Conservation (phyloP, 2,888 invertebrate genomes). For the Microchrysa polita region DNA sequence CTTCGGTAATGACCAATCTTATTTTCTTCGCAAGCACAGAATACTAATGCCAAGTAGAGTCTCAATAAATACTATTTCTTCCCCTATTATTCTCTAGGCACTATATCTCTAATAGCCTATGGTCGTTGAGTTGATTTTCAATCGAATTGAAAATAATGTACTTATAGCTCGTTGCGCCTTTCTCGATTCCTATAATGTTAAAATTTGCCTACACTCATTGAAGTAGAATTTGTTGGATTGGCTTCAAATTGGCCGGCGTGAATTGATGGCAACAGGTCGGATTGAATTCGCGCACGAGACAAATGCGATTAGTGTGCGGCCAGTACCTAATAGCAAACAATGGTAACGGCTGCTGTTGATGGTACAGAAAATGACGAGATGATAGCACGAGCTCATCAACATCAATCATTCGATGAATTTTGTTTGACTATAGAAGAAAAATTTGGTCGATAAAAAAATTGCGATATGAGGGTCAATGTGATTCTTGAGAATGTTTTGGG, state of each 20-base stretch:
- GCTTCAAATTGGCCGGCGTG: not conserved
- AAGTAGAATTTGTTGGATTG: not conserved
- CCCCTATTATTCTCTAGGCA: too few species aligned
- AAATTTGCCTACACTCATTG: too few species aligned
- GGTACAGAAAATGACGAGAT: conserved; percentile 33
- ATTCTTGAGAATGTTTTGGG: too few species aligned
- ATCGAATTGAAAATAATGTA: too few species aligned
- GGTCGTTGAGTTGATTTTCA: too few species aligned
- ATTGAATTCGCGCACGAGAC: conserved; percentile 38
- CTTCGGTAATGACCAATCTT: not conserved
- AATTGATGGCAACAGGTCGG: conserved; percentile 12
- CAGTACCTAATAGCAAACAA: conserved; percentile 16
- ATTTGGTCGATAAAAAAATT: too few species aligned
- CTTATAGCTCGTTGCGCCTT: too few species aligned
- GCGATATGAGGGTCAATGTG: too few species aligned
- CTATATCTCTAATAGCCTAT: too few species aligned
- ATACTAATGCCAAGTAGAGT: too few species aligned
- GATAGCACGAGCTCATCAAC: conserved; percentile 42
- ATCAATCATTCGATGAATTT: conserved; percentile 30
- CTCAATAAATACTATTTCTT: too few species aligned
- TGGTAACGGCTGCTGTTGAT: conserved; percentile 33
- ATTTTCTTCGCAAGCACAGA: not conserved
- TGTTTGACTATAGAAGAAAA: not conserved
- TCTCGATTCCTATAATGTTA: too few species aligned
- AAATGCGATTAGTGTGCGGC: conserved; percentile 27